Base-by-base conservation (phyloP, 2,888 invertebrate species). In the Brenthis ino region DNA sequence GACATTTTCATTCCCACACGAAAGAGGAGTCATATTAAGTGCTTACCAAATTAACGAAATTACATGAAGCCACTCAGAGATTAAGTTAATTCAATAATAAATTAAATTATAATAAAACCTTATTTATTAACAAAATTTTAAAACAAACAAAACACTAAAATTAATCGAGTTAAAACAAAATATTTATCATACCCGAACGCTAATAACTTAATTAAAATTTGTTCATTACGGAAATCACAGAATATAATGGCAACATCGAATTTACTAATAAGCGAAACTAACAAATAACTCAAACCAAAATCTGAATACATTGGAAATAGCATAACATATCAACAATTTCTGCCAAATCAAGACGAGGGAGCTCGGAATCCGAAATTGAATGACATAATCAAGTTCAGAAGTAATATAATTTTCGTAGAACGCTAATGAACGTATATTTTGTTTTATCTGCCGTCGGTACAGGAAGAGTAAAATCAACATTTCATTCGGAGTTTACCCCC, bases 351-450 rank as follows among this genome's bases (percentile, higher is more conserved):
- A 67, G 66, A 64, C 66, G 53, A 58, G 64, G 43, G 48, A 67
- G 20, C 33, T 16, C 48, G 53, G 54, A 58, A 67, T 64, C 64
- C 47, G 54, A 13, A 66, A 54, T 37, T 48, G 33, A 67, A 56
- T 71, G 65, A 73, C 85, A 89, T 89, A 89, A 88, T 87, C 87
- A 88, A 88, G 85, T 84, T 81, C 85, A 76, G 82, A 80, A 82
- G 85, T 88, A 89, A 90, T 89, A 86, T 87, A 85, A 90, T 90
- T 89, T 88, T 82, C 80, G 82, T 83, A 84, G 81, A 82, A 83
- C 86, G 82, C 88, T 90, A 91, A 91, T 89, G 90, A 91, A 90
- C 87, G 87, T 88, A 85, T 88, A 91, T 90, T 91, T 91, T 89
- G 89, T 90, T 90, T 89, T 89, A 85, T 88, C 86, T 85, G 84